phyloP scores from a whole-genome alignment of 30 jellyfish, hydroid and myxozoan genomes.

The Nemopilema nomurai region DNA sequence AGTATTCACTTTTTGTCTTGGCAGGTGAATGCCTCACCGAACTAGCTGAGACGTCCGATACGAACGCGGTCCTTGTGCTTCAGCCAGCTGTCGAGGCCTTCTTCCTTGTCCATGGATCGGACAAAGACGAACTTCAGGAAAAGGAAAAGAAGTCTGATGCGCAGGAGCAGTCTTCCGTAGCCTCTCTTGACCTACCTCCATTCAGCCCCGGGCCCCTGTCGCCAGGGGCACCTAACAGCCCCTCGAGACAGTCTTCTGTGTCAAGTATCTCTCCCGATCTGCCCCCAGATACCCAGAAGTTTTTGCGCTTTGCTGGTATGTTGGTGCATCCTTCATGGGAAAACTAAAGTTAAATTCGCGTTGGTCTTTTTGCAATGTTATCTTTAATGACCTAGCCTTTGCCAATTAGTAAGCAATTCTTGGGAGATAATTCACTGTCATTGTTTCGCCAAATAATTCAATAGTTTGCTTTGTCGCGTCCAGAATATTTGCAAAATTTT shows the following conservation, averaged over 20 bases:
- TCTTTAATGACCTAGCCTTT: no score
- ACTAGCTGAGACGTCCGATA: constrained; percentile 94
- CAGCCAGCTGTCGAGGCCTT: constrained; percentile 99
- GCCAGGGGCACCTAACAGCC: constrained; percentile 83
- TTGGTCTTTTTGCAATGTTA: no score
- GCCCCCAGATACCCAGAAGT: constrained; percentile 97
- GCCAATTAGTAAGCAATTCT: no score
- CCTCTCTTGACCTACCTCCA: constrained; percentile 85
- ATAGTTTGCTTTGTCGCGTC: no score
- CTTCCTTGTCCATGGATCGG: constrained; percentile 95
- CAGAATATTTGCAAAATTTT: no score
- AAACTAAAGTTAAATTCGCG: no score
- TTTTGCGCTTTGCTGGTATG: constrained; percentile 93
- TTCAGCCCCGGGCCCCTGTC: constrained; percentile 92
- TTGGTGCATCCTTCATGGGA: not conserved
- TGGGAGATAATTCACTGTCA: no score
- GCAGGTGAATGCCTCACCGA: constrained; percentile 94
- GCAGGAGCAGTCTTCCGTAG: constrained; percentile 26
- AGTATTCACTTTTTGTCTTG: not conserved
- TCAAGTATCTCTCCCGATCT: constrained; percentile 66
- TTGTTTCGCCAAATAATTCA: no score
- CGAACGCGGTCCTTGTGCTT: constrained; percentile 94
- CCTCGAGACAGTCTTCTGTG: constrained; percentile 63
- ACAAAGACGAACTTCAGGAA: constrained; percentile 74
- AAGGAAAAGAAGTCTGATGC: constrained; percentile 49